phyloP scores from a whole-genome alignment of 1,140 invertebrate genomes.

The Drosophila setifemur region DNA sequence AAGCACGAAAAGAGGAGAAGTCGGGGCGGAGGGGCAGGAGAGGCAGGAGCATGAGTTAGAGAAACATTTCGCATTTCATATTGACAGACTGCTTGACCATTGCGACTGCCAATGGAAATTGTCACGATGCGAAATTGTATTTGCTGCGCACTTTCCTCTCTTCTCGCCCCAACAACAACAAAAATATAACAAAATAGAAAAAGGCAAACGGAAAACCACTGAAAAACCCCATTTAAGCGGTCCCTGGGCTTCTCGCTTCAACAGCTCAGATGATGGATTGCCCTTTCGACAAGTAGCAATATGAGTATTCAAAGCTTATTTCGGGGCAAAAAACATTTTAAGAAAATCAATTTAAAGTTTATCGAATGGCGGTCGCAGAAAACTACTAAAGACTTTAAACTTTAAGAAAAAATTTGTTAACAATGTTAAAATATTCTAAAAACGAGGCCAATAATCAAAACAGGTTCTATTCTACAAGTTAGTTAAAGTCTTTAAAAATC shows the following conservation, averaged over 20 bases:
- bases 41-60: not conserved
- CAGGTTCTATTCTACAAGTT: not conserved
- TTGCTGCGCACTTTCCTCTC: slow-evolving; percentile 37
- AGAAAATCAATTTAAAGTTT: slow-evolving; percentile 18
- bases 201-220: slow-evolving; percentile 8
- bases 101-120: slow-evolving; percentile 51
- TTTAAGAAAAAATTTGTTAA: too few relatives aligned
- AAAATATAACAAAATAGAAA: slow-evolving; percentile 6
- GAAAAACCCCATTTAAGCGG: slow-evolving; percentile 6
- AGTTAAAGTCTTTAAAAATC: not conserved
- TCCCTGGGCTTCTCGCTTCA: slow-evolving; percentile 1
- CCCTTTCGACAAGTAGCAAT: slow-evolving; percentile 14
- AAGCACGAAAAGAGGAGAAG: not conserved
- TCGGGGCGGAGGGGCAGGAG: not conserved
- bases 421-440: too few relatives aligned
- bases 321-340: slow-evolving; percentile 12
- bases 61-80: slow-evolving; percentile 21
- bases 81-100: slow-evolving; percentile 43
- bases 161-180: too few relatives aligned
- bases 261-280: slow-evolving; percentile 28
- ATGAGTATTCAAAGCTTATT: slow-evolving; percentile 16
- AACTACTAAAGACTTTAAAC: too few relatives aligned
- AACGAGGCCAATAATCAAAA: not conserved
- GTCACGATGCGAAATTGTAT: slow-evolving; percentile 53
- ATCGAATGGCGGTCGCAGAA: too few relatives aligned